Evolutionary conservation across 1,140 invertebrate genomes (phyloP).

Genomic region (Lepidostoma basale): DNA sequence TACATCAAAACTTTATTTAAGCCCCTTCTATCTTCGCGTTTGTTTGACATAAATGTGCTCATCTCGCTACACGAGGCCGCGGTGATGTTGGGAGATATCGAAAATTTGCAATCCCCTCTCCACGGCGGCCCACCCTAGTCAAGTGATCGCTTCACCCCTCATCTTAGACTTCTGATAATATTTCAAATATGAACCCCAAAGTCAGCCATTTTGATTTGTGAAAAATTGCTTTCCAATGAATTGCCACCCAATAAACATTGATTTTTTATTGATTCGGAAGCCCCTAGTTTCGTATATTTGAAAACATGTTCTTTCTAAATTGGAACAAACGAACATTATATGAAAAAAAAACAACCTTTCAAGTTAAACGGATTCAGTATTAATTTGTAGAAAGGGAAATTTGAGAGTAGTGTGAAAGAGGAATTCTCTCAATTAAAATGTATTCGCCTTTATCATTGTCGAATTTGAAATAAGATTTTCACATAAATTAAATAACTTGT

Average conservation of each 20-base stretch:
- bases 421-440: too few relatives aligned
- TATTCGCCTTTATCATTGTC: too few relatives aligned
- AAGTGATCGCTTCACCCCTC: constrained; percentile 6
- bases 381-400: too few relatives aligned
- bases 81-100: constrained; percentile 31
- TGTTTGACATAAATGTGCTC: constrained; percentile 46
- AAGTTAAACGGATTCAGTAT: too few relatives aligned
- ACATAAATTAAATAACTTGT: background rate
- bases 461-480: background rate
- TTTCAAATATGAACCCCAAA: constrained; percentile 14
- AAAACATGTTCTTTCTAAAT: too few relatives aligned
- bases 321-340: too few relatives aligned
- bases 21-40: constrained; percentile 41
- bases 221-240: constrained; percentile 23
- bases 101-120: constrained; percentile 33
- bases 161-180: constrained; percentile 17
- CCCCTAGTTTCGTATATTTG: background rate
- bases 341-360: too few relatives aligned
- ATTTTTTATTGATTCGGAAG: constrained; percentile 17
- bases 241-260: constrained; percentile 13
- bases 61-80: constrained; percentile 30
- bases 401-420: too few relatives aligned
- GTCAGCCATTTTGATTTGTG: constrained; percentile 20
- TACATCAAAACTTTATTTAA: constrained; percentile 47
- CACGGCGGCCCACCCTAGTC: background rate